These are phyloP conservation scores for Sylvicola fuscatus DNA, from an alignment of 2,888 invertebrate genomes.

Conservation along the genomic window DNA sequence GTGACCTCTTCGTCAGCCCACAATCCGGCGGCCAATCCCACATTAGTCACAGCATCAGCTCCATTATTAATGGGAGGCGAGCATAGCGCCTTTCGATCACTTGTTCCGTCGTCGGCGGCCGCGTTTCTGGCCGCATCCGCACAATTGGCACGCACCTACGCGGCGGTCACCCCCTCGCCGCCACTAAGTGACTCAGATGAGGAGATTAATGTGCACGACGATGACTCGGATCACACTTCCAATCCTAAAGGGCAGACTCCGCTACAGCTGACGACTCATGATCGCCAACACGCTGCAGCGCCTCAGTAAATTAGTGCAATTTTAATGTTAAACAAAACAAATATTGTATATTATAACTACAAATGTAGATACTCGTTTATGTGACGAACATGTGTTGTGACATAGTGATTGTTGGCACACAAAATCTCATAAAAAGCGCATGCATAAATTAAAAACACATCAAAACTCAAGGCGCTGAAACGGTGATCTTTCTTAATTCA, in stretches of 20 bases:
- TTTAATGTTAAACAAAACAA: too few species aligned
- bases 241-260: background rate
- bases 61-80: conserved; percentile 65
- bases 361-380: too few species aligned
- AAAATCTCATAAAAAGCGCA: too few species aligned
- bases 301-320: too few species aligned
- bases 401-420: too few species aligned
- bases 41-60: conserved; percentile 27
- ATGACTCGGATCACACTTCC: conserved; percentile 32
- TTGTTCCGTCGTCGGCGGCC: conserved; percentile 39
- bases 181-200: conserved; percentile 29
- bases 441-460: too few species aligned
- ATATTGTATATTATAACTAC: too few species aligned
- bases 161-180: conserved; percentile 20
- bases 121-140: conserved; percentile 28
- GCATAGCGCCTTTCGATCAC: conserved; percentile 69
- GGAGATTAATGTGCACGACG: conserved; percentile 67
- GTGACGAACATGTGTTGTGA: too few species aligned
- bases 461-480: too few species aligned
- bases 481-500: too few species aligned
- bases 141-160: conserved; percentile 19
- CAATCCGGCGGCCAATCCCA: conserved; percentile 13
- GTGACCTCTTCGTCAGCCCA: conserved; percentile 10
- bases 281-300: background rate
- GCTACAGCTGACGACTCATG: background rate